phyloP scores from a whole-genome alignment of 2,888 invertebrate genomes.

The Cantharis lateralis region DNA sequence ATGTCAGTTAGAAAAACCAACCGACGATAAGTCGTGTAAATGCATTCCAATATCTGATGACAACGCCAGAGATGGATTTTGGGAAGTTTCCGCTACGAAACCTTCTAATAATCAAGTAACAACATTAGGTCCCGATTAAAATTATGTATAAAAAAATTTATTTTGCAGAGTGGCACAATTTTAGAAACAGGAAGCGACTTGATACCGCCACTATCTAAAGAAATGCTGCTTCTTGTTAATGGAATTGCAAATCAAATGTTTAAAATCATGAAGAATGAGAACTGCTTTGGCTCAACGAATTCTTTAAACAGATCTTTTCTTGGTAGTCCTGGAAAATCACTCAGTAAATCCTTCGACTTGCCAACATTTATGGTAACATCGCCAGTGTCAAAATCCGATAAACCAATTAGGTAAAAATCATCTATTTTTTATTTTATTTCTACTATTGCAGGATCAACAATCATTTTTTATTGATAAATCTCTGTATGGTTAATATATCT shows the following conservation, averaged over 20 bases:
- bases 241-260: not conserved
- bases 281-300: not conserved
- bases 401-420: not conserved
- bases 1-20: slow-evolving; percentile 20
- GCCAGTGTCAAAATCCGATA: not conserved
- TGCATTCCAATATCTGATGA: slow-evolving; percentile 9
- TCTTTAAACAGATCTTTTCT: not conserved
- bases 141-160: not conserved
- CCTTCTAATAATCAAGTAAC: slow-evolving; percentile 11
- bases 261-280: not conserved
- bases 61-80: slow-evolving; percentile 11
- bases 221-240: not conserved
- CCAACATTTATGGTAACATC: not conserved
- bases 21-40: slow-evolving; percentile 6
- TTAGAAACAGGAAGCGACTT: slow-evolving; percentile 56
- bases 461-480: too few relatives aligned
- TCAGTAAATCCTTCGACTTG: not conserved
- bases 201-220: slow-evolving; percentile 54
- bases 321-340: not conserved
- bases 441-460: too few relatives aligned
- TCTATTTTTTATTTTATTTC: too few relatives aligned
- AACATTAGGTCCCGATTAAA: not conserved
- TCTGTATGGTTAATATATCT: too few relatives aligned
- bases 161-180: slow-evolving; percentile 12
- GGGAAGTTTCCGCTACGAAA: slow-evolving; percentile 23